A percentile compares a stretch with the other conserved stretches of the same genome.
Evolutionary conservation across 53 echinoderm and acorn worm genomes (phyloP).

Genomic region (Astropecten irregularis): DNA sequence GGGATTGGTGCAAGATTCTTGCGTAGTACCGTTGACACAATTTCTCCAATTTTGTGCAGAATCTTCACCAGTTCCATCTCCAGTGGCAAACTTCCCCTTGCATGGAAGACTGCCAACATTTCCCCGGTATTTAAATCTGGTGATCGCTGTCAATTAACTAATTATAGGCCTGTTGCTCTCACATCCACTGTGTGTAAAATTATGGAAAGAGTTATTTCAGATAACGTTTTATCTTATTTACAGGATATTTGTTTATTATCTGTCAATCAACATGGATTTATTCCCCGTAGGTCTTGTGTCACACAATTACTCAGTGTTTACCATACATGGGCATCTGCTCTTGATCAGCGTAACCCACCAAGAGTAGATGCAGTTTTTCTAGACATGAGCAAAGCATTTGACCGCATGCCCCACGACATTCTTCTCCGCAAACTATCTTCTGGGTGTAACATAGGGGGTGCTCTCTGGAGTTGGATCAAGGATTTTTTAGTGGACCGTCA

Average conservation of each 20-base stretch:
- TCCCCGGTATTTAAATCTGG: not conserved
- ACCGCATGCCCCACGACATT: not conserved
- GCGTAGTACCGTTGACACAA: not conserved
- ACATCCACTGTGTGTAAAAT: conserved; percentile 2
- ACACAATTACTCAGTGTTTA: not conserved
- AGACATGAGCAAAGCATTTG: not conserved
- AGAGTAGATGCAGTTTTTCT: not conserved
- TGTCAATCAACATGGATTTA: not conserved
- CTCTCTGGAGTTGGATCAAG: conserved; percentile 5
- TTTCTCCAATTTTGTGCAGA: conserved; percentile 9
- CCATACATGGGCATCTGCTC: not conserved
- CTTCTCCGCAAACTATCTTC: not conserved
- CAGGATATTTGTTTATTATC: not conserved
- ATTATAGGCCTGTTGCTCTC: conserved; percentile 9
- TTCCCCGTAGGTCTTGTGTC: not conserved
- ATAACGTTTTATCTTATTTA: not conserved
- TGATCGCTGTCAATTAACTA: conserved; percentile 2
- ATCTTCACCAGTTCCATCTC: conserved; percentile 11
- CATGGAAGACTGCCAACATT: conserved; percentile 10
- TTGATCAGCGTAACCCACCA: not conserved
- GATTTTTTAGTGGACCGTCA: conserved; percentile 5
- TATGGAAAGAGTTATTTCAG: not conserved
- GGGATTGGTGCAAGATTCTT: conserved; percentile 22
- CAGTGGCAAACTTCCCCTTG: conserved; percentile 4
- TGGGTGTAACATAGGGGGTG: not conserved